These are phyloP conservation scores for Drosophila neocordata DNA, from an alignment of 1,140 invertebrate species.

Conservation along the genomic window DNA sequence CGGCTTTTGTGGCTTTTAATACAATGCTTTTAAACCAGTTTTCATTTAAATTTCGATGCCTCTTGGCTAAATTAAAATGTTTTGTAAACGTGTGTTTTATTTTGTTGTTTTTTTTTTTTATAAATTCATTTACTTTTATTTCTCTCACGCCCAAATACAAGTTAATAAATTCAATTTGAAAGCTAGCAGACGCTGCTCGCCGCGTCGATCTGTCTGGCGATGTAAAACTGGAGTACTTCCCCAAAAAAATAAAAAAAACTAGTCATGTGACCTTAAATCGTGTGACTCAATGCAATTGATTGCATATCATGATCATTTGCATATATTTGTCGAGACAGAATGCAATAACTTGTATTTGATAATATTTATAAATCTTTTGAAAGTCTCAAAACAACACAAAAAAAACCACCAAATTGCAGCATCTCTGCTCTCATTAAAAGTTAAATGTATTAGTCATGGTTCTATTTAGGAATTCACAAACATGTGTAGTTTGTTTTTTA, in stretches of 20 bases:
- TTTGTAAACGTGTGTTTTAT: background rate
- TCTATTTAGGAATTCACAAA: no score
- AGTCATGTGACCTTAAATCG: slow-evolving; percentile 17
- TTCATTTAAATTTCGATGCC: slow-evolving; percentile 9
- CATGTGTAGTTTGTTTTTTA: background rate
- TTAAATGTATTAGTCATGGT: slow-evolving; percentile 1
- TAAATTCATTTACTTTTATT: background rate
- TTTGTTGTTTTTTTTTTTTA: no score
- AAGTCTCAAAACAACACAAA: background rate
- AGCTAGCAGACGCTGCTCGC: background rate
- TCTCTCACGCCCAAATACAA: background rate
- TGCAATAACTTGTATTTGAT: slow-evolving; percentile 14
- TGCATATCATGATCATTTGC: slow-evolving; percentile 2
- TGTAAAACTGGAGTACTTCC: slow-evolving; percentile 24
- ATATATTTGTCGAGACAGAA: slow-evolving; percentile 1
- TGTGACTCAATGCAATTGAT: slow-evolving; percentile 17
- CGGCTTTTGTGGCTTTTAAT: background rate
- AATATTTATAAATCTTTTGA: background rate
- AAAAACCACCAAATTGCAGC: background rate
- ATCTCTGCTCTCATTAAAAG: background rate
- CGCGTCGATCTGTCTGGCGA: slow-evolving; percentile 1
- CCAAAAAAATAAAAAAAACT: slow-evolving; percentile 6
- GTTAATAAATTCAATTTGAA: background rate
- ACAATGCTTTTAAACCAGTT: slow-evolving; percentile 1
- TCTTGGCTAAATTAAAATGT: slow-evolving; percentile 1